Evolutionary conservation across 2,113 vertebrate species (phyloP), one percentile per base, ranked within the genome.

Genomic region (Ia io): DNA sequence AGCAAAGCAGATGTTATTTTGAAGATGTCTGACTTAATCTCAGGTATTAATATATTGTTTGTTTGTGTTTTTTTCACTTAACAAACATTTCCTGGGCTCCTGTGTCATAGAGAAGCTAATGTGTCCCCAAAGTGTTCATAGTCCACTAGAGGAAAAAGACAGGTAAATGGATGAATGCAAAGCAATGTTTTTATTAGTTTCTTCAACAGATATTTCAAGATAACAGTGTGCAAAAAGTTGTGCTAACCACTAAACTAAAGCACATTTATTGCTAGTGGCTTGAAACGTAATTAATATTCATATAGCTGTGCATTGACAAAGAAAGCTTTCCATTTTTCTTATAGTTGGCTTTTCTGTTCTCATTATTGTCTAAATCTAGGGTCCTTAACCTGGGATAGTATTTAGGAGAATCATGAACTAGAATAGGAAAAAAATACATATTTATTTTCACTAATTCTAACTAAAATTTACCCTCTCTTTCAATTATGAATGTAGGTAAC

Each of bases 381-480:
- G 47, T 70, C n/a, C 71, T 80, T 65, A 85, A 73, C 5, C 78
- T 53, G 6, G 5, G 40, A 56, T 22, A 80, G 47, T 84, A 89
- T 83, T 32, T 40, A 77, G 35, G 16, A 14, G 14, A 93, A 44
- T 67, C 47, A 76, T 44, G n/a, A 94, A 84, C 9, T 74, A 53
- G 14, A 6, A 84, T 20, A 69, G 42, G 30, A 69, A 47, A 76
- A 51, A 11, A 47, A 25, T 44, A 89, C 17, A 18, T 47, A 63
- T 61, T 92, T 92, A 88, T 65, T 89, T 93, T 84, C 35, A 76
- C 3, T 77, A 92, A 56, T 53, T 71, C 32, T 37, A 90, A 63
- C 28, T 40, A 35, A 92, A 96, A 78, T 69, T 76, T 74, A 73
- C 28, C 32, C 23, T 88, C 84, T 90, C 49, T 90, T 90, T 77